These are phyloP conservation scores for Hassar affinis DNA, from an alignment of 2,113 vertebrate genomes.

Conservation along the genomic window DNA sequence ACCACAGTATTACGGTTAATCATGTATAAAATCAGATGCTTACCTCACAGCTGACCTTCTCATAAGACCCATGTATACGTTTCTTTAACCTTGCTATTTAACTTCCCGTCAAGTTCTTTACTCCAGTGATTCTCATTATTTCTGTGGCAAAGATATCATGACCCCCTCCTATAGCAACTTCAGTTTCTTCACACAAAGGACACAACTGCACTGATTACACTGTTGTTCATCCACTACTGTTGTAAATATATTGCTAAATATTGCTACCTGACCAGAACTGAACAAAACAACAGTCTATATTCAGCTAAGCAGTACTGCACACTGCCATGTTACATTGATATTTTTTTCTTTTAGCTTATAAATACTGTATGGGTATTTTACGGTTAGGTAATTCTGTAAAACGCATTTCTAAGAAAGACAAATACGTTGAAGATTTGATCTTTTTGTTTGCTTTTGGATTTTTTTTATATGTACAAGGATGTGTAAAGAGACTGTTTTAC, in stretches of 20 bases:
- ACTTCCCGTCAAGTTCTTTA: too few species aligned
- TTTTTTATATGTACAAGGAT: too few species aligned
- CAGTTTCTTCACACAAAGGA: neutral
- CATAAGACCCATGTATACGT: too few species aligned
- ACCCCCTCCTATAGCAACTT: neutral
- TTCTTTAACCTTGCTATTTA: too few species aligned
- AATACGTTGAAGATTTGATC: too few species aligned
- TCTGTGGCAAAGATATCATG: neutral
- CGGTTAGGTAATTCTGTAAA: too few species aligned
- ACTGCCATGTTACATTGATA: neutral
- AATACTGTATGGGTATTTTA: too few species aligned
- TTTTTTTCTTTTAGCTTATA: neutral
- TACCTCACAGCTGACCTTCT: neutral
- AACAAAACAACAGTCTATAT: neutral
- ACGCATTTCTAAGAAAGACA: too few species aligned
- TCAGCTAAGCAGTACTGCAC: neutral
- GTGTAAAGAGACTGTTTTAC: neutral
- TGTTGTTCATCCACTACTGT: neutral
- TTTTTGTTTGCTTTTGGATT: too few species aligned
- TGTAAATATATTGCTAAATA: too few species aligned
- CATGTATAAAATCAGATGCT: neutral
- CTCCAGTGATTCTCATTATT: too few species aligned
- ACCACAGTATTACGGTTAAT: neutral
- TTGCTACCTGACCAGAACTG: too few species aligned
- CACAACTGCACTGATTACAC: neutral